Evolutionary conservation across 2,888 invertebrate genomes (phyloP).

Genomic region (Morinoia aosen): DNA sequence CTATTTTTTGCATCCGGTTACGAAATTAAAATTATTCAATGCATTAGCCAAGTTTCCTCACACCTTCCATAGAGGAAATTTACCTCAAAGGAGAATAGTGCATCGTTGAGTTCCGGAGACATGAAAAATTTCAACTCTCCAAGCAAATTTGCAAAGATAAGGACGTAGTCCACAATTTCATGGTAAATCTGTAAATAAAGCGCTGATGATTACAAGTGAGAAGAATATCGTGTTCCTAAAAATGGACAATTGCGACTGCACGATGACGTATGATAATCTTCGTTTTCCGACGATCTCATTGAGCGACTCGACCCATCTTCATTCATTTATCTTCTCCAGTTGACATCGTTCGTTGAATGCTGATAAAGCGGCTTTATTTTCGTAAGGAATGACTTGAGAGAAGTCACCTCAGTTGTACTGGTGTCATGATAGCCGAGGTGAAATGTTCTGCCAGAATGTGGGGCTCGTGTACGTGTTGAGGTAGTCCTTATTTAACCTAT

Average conservation of each 20-base stretch:
- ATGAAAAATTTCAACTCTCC: too few relatives aligned
- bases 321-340: not conserved
- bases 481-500: constrained; percentile 29
- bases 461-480: not conserved
- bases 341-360: not conserved
- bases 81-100: too few relatives aligned
- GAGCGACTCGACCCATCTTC: not conserved
- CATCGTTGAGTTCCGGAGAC: too few relatives aligned
- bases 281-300: not conserved
- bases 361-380: not conserved
- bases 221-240: too few relatives aligned
- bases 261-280: not conserved
- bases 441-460: not conserved
- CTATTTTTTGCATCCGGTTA: not conserved
- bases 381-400: not conserved
- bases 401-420: not conserved
- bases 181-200: too few relatives aligned
- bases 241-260: too few relatives aligned
- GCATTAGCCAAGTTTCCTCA: not conserved
- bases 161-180: too few relatives aligned
- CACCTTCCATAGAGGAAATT: not conserved
- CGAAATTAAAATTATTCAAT: not conserved
- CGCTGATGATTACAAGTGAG: too few relatives aligned
- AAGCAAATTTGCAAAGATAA: too few relatives aligned
- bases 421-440: not conserved